Evolutionary conservation across 2,113 vertebrate genomes (phyloP), one percentile per base, ranked within the genome.

Genomic region (Castor canadensis): DNA sequence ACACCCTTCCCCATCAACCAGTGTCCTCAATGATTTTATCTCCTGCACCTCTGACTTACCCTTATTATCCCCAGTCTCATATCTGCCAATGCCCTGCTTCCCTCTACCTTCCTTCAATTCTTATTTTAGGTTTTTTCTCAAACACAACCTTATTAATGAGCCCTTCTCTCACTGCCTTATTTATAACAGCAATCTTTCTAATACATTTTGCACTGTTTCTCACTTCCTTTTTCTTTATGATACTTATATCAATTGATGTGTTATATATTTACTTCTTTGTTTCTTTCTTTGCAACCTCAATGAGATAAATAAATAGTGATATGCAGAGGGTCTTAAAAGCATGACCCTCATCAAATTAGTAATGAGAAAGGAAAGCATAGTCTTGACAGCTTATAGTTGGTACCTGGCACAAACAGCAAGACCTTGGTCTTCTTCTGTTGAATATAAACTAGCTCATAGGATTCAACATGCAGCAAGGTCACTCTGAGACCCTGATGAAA

Each of bases 371-470:
- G 54, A 75, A 89, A 90, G 17, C 72, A 40, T 1, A 45, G 9
- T 38, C 85, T 77, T 93, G 87, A 89, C 45, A 92, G 80, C 84
- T 95, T 60, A 85, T 87, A 73, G 38, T 49, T 92, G 60, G 45
- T 47, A 89, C 47, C 26, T 49, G 45, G 4, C 20, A 58, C 19
- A 38, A 73, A 71, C 28, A 32, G 5, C 19, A 58, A 80, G 45
- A 10, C 38, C 76, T 83, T 87, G 28, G 16, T 2, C 69, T 76
- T 87, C 38, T 89, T 43, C n/a, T 77, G 10, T 72, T 66, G 83
- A 75, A 58, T 94, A 69, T 47, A 75, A 94, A 66, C 43, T 73
- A 17, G 66, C 79, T 79, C 54, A 49, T 17, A 64, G 58, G 67
- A 30, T 20, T 3, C 9, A 89, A 17, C 7, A 16, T 76, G 35